A percentile compares a stretch with the other conserved stretches of the same genome.
These are phyloP conservation scores for Sesia apiformis DNA, from an alignment of 2,888 invertebrate genomes.

Conservation along the genomic window DNA sequence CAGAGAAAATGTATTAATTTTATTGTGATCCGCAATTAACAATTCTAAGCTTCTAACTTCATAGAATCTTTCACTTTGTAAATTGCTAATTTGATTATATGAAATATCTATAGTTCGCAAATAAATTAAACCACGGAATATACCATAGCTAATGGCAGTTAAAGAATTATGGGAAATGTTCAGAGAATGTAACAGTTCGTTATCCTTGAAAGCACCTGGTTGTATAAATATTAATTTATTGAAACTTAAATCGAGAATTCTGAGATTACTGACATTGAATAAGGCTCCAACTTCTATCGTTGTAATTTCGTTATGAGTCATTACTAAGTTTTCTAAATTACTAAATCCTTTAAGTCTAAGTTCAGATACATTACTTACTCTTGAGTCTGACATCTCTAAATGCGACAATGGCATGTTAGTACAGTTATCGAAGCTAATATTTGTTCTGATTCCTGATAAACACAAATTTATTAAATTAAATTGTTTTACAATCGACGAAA, in stretches of 20 bases:
- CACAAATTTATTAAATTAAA: conserved; percentile 21
- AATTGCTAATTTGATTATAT: conserved; percentile 33
- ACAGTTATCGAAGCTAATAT: conserved; percentile 20
- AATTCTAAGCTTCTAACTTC: conserved; percentile 27
- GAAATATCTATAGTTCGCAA: conserved; percentile 41
- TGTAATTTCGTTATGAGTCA: conserved; percentile 31
- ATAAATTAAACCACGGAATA: conserved; percentile 32
- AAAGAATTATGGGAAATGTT: conserved; percentile 47
- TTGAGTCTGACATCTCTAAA: conserved; percentile 27
- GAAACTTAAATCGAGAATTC: conserved; percentile 35
- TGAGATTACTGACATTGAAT: conserved; percentile 21
- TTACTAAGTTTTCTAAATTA: conserved; percentile 19
- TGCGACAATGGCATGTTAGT: conserved; percentile 15
- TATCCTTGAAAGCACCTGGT: conserved; percentile 42
- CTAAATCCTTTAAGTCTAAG: conserved; percentile 23
- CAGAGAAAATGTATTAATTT: conserved; percentile 26
- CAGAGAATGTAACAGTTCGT: conserved; percentile 21
- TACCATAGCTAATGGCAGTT: conserved; percentile 32
- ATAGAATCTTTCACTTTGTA: conserved; percentile 39
- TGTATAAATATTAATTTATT: conserved; percentile 40
- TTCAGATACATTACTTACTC: conserved; percentile 22
- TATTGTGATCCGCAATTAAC: conserved; percentile 43
- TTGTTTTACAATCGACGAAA: conserved; percentile 14
- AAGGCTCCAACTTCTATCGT: conserved; percentile 25
- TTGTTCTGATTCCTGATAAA: conserved; percentile 27